phyloP scores from a whole-genome alignment of 2,888 invertebrate genomes.

The Biston betularia region DNA sequence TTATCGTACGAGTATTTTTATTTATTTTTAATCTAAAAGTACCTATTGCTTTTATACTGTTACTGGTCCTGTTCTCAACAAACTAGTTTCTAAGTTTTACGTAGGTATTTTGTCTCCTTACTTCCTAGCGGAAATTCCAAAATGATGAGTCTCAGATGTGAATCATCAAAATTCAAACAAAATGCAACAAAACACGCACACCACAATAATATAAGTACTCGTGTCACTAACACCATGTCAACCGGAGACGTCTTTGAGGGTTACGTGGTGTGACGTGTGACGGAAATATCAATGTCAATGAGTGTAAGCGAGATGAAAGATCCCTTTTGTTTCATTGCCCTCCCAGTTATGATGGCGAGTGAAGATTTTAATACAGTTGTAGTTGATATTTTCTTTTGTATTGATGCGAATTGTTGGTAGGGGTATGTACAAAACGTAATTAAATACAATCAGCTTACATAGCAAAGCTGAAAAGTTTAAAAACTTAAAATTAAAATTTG shows the following conservation, averaged over 20 bases:
- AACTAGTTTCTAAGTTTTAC: too few relatives aligned
- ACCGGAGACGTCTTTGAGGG: constrained; percentile 74
- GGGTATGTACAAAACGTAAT: constrained; percentile 19
- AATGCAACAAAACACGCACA: constrained; percentile 61
- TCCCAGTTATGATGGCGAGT: constrained; percentile 72
- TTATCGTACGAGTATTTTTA: too few relatives aligned
- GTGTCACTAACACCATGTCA: constrained; percentile 72
- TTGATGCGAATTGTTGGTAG: constrained; percentile 43
- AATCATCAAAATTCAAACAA: constrained; percentile 49
- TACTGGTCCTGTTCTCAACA: too few relatives aligned
- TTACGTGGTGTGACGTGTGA: constrained; percentile 69
- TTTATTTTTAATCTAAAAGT: too few relatives aligned
- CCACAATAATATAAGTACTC: constrained; percentile 57
- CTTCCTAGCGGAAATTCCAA: constrained; percentile 24
- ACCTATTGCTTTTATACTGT: too few relatives aligned
- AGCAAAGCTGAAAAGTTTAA: too few relatives aligned
- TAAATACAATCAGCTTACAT: background rate
- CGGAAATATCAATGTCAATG: constrained; percentile 62
- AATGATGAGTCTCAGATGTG: constrained; percentile 51
- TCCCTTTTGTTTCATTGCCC: constrained; percentile 83
- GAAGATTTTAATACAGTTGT: constrained; percentile 81
- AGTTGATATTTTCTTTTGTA: constrained; percentile 66
- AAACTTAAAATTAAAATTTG: too few relatives aligned
- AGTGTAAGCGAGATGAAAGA: constrained; percentile 63
- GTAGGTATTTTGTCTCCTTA: background rate